Evolutionary conservation across 2,113 vertebrate species (phyloP), one percentile per base, ranked within the genome.

Genomic region (Cranoglanis bouderius): DNA sequence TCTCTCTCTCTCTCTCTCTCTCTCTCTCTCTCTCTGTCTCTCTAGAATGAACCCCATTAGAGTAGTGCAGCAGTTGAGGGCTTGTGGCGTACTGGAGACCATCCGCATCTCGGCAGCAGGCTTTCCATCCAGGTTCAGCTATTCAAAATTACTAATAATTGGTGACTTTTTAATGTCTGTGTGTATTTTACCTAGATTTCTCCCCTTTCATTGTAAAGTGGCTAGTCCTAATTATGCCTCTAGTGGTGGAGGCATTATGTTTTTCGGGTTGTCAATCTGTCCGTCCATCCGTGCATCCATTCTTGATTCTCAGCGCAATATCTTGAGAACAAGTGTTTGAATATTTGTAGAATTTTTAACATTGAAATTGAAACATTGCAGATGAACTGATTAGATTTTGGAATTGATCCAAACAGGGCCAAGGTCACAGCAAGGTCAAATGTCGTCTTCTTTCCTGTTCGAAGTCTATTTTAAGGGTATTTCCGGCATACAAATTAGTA

Each of bases 51-150:
- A 99, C 82, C 97, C 98, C 26, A 95, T 96, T 91, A 95, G 98
- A 70, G 97, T 97, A 0, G 97, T 97, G 40, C 98, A 99, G 94
- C 98, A 99, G 92, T 96, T 99, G 74, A 95, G 98, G 88, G 98
- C 98, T 0, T 99, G 98, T 57, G 98, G 98, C 2, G 97, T 99
- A 70, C 94, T 99, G 12, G 98, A 99, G 93, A 99, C 98, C 32
- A 98, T 99, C 90, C 95, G 98, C 0, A 99, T 99, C 93, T 99
- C 98, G 0, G 98, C 98, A 0, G 97, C 98, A 1, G 98, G 98
- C 51, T 99, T 99, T 90, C 98, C 98, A 32, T 99, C 98, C 3
- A 97, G 98, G 98, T 99, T 92, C 32, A 92, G 9, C 12, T 75
- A 9, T 49, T 18, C 9, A 3, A 77, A 46, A 46, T 75, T 9